phyloP scores from a whole-genome alignment of 2,797 vertebrate species.

The Phaenicophaeus curvirostris region DNA sequence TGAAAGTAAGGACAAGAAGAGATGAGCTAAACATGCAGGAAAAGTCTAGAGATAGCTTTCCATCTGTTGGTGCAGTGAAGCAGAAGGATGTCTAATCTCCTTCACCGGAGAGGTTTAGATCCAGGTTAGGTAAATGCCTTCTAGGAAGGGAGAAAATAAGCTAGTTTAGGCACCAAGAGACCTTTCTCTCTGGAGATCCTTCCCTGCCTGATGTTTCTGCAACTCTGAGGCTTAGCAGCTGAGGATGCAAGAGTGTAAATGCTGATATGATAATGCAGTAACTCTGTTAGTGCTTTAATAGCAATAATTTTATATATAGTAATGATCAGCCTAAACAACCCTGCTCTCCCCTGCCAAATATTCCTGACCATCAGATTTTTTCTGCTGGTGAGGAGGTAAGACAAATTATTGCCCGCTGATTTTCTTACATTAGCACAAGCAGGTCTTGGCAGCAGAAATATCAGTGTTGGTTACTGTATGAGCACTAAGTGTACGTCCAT shows the following conservation, averaged over 20 bases:
- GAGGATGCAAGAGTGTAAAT: background rate
- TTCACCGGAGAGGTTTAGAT: background rate
- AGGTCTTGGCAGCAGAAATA: background rate
- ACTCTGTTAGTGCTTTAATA: background rate
- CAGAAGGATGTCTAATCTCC: background rate
- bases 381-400: background rate
- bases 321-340: background rate
- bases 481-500: background rate
- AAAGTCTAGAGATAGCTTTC: background rate
- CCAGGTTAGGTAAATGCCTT: background rate
- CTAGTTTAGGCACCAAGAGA: background rate
- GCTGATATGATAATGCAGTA: background rate
- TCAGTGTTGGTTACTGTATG: background rate
- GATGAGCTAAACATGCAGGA: background rate
- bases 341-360: background rate
- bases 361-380: background rate
- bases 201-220: background rate
- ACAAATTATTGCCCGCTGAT: background rate
- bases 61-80: rapidly evolving
- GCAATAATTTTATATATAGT: background rate
- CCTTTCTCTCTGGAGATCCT: background rate
- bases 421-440: background rate
- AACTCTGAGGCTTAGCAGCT: background rate
- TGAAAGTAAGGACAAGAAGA: background rate
- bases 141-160: background rate